Percentiles rank a stretch among this genome's conserved stretches.
Evolutionary conservation across 2,113 vertebrate species (phyloP).

Genomic region (Brachionichthys hirsutus): DNA sequence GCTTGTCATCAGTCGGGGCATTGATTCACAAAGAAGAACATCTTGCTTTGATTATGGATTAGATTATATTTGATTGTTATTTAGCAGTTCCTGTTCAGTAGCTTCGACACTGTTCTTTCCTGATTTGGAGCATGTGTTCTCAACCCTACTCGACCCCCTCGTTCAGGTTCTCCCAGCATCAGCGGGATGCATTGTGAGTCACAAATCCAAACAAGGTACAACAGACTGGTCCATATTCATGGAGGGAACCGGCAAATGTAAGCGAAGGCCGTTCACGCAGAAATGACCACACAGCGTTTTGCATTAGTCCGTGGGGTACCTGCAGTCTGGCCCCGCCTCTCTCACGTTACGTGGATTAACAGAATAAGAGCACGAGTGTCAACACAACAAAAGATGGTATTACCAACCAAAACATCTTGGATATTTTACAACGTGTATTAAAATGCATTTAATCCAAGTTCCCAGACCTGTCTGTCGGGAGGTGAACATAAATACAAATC

Average conservation of each 20-base stretch:
- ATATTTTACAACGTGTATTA: no score
- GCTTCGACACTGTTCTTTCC: no score
- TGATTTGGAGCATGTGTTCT: no score
- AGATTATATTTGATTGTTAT: conserved; percentile 27
- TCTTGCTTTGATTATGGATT: no score
- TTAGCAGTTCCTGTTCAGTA: no score
- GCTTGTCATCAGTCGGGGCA: conserved; percentile 20
- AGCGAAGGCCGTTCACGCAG: conserved; percentile 22
- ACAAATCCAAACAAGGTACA: conserved; percentile 27
- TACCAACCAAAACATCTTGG: no score
- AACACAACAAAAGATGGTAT: no score
- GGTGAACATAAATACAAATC: no score
- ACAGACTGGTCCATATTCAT: conserved; percentile 48
- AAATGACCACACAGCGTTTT: conserved; percentile 26
- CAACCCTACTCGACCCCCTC: no score
- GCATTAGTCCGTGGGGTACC: not conserved
- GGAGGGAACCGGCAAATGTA: conserved; percentile 38
- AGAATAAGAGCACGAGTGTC: no score
- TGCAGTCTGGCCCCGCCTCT: conserved; percentile 3
- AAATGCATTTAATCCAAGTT: no score
- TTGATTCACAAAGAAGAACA: conserved; percentile 34
- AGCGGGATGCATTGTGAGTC: conserved; percentile 52
- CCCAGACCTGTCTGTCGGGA: no score
- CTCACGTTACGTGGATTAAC: not conserved
- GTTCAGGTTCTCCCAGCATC: conserved; percentile 28